Conservation (phyloP, 1,140 invertebrate genomes). For the Ips typographus region DNA sequence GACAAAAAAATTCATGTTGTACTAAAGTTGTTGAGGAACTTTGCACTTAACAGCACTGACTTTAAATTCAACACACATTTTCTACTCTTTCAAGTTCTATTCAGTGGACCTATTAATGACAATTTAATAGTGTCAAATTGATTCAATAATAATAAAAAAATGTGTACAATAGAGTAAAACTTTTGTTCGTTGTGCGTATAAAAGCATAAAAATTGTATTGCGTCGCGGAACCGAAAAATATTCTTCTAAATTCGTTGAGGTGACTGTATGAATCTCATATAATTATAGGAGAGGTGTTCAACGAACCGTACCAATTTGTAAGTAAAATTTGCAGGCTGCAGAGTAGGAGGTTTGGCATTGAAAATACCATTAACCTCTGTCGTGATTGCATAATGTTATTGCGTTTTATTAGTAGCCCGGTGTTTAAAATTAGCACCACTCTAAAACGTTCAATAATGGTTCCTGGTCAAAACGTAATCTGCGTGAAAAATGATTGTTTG, state of each 20-base stretch:
- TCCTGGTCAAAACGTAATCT: too few relatives aligned
- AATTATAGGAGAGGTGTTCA: conserved; percentile 30
- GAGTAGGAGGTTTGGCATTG: conserved; percentile 37
- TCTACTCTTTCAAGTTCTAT: too few relatives aligned
- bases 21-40: too few relatives aligned
- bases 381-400: conserved; percentile 33
- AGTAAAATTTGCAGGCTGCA: conserved; percentile 35
- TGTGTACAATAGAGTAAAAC: too few relatives aligned
- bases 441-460: too few relatives aligned
- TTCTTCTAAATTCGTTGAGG: conserved; percentile 13
- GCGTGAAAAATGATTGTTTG: too few relatives aligned
- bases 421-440: conserved; percentile 17
- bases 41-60: too few relatives aligned
- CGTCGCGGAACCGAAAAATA: conserved; percentile 10
- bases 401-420: conserved; percentile 22
- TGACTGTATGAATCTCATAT: conserved; percentile 31
- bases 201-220: conserved; percentile 23
- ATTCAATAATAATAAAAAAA: too few relatives aligned
- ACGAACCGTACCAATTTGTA: conserved; percentile 33
- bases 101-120: too few relatives aligned
- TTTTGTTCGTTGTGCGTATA: not conserved
- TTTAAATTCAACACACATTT: too few relatives aligned
- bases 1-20: too few relatives aligned
- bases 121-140: too few relatives aligned
- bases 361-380: conserved; percentile 34